phyloP scores from a whole-genome alignment of 2,797 vertebrate genomes.

The Pseudocheirus occidentalis region DNA sequence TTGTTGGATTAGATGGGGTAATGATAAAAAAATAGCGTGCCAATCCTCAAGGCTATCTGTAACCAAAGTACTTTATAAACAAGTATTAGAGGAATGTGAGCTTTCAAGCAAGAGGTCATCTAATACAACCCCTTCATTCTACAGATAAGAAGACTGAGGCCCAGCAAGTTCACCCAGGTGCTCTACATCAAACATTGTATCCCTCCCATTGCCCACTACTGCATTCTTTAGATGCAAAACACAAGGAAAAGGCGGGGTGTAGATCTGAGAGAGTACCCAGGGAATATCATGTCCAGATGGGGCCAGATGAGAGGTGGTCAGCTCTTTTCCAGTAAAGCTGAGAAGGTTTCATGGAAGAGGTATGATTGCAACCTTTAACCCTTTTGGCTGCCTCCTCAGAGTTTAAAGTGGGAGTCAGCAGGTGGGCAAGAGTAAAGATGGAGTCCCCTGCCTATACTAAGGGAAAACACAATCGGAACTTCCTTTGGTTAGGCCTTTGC shows the following conservation, averaged over 20 bases:
- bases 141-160: background rate
- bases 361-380: background rate
- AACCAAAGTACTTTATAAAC: background rate
- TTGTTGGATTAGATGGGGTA: background rate
- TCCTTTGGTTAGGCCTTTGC: constrained; percentile 22
- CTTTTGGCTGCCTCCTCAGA: background rate
- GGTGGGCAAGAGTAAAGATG: background rate
- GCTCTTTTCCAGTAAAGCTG: background rate
- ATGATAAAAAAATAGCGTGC: background rate
- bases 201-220: background rate
- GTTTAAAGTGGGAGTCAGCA: background rate
- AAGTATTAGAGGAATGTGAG: background rate
- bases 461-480: background rate
- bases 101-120: background rate
- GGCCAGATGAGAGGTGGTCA: background rate
- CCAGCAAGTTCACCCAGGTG: background rate
- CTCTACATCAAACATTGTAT: background rate
- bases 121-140: background rate
- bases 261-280: background rate
- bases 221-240: background rate
- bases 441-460: background rate
- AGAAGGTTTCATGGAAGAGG: background rate
- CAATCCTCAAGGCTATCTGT: background rate
- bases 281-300: background rate
- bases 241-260: background rate